These are phyloP conservation scores for Pentalonia nigronervosa DNA, from an alignment of 1,140 invertebrate genomes.

Conservation along the genomic window DNA sequence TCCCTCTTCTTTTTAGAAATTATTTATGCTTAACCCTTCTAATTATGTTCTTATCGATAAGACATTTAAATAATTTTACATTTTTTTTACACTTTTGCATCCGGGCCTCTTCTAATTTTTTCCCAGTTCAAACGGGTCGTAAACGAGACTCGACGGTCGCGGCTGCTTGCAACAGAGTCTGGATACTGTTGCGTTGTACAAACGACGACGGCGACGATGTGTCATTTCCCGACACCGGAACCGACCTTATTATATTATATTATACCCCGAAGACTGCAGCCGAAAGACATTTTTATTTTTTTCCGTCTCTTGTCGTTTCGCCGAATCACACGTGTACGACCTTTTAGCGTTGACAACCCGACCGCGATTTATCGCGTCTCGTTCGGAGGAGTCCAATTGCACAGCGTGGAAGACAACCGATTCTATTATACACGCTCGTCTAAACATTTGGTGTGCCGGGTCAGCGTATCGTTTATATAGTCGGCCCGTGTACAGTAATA, in stretches of 20 bases:
- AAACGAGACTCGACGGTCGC: neutral
- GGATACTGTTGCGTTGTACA: conserved; percentile 8
- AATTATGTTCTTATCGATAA: too few species aligned
- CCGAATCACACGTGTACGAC: conserved; percentile 26
- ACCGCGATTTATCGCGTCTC: conserved; percentile 32
- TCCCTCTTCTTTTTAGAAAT: too few species aligned
- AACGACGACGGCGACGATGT: too few species aligned
- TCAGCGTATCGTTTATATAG: neutral
- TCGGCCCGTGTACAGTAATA: neutral
- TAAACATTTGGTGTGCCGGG: neutral
- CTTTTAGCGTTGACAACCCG: conserved; percentile 52
- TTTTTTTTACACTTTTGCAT: too few species aligned
- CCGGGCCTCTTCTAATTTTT: too few species aligned
- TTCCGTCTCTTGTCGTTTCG: neutral
- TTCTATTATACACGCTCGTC: neutral
- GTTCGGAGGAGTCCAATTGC: conserved; percentile 40
- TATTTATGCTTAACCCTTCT: too few species aligned
- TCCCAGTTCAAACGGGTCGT: too few species aligned
- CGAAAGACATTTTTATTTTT: conserved; percentile 14
- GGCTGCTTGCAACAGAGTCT: neutral
- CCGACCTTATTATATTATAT: neutral
- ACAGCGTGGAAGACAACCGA: neutral
- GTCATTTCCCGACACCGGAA: conserved; percentile 39
- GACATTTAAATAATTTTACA: too few species aligned
- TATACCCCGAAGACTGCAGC: neutral